These are phyloP conservation scores for Takifugu bimaculatus DNA, from an alignment of 2,113 vertebrate species.

Conservation along the genomic window DNA sequence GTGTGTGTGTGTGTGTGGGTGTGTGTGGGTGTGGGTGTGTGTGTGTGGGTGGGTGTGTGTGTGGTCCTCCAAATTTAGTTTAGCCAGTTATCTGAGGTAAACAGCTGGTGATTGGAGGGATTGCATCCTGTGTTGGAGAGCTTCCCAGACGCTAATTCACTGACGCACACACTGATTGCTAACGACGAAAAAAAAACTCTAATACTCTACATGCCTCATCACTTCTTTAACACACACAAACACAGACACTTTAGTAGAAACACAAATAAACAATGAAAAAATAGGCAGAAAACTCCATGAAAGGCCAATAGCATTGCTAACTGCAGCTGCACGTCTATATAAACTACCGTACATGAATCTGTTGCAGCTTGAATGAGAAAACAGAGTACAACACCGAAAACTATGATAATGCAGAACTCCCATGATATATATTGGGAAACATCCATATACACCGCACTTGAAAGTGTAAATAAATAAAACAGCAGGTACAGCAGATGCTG, in stretches of 20 bases:
- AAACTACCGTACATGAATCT: neutral
- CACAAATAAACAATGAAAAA: slow-evolving; percentile 37
- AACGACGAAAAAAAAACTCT: slow-evolving; percentile 18
- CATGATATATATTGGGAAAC: neutral
- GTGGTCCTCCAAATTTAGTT: slow-evolving; percentile 38
- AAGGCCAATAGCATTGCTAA: slow-evolving; percentile 28
- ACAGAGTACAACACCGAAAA: neutral
- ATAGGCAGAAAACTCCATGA: slow-evolving; percentile 12
- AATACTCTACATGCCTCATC: slow-evolving; percentile 46
- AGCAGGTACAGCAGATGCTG: neutral
- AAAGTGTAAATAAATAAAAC: too few relatives aligned
- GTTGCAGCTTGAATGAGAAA: neutral
- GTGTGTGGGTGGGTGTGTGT: slow-evolving; percentile 31
- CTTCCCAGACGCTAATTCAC: slow-evolving; percentile 38
- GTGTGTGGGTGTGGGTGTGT: slow-evolving; percentile 39
- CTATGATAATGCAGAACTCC: too few relatives aligned
- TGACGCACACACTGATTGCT: slow-evolving; percentile 1
- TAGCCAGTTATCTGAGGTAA: slow-evolving; percentile 56
- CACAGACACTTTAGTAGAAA: slow-evolving; percentile 30
- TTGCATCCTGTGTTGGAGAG: slow-evolving; percentile 51
- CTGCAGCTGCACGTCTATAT: neutral
- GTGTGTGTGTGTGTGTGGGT: slow-evolving; percentile 39
- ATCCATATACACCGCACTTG: neutral
- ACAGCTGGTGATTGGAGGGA: slow-evolving; percentile 66
- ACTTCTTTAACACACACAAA: slow-evolving; percentile 22